Evolutionary conservation across 2,888 invertebrate genomes (phyloP).

Genomic region (Gasteruption jaculator): DNA sequence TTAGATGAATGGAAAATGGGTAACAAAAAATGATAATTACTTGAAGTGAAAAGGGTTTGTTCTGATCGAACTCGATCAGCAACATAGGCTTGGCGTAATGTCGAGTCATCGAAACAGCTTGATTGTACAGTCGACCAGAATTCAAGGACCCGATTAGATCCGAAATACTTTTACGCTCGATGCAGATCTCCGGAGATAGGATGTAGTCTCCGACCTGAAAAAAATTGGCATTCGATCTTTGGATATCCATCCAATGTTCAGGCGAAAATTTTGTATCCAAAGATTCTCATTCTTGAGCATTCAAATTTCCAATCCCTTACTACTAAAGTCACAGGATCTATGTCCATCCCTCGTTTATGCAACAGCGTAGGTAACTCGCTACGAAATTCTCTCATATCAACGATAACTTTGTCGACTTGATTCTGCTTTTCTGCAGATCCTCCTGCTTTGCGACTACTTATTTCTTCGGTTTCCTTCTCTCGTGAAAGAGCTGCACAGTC

Average conservation of each 20-base stretch:
- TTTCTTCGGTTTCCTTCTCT: conserved; percentile 33
- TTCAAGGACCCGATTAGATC: conserved; percentile 94
- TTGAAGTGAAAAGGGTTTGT: conserved; percentile 85
- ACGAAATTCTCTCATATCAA: conserved; percentile 97
- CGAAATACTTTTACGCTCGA: conserved; percentile 94
- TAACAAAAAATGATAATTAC: conserved; percentile 47
- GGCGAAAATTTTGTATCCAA: not conserved
- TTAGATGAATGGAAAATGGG: not conserved
- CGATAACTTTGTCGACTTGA: conserved; percentile 60
- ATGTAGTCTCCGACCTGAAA: conserved; percentile 93
- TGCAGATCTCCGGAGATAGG: conserved; percentile 91
- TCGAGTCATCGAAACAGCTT: conserved; percentile 90
- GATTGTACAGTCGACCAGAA: conserved; percentile 91
- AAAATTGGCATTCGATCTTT: too few relatives aligned
- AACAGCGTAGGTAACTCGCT: conserved; percentile 93
- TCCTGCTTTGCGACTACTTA: conserved; percentile 66
- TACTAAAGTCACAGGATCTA: conserved; percentile 82
- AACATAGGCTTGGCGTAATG: conserved; percentile 84
- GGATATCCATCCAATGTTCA: too few relatives aligned
- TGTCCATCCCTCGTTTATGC: conserved; percentile 87
- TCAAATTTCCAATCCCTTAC: conserved; percentile 50
- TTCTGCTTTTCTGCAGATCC: conserved; percentile 37
- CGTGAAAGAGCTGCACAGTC: conserved; percentile 54
- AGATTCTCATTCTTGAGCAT: too few relatives aligned
- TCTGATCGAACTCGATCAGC: conserved; percentile 94